A percentile compares a stretch with the other conserved stretches of the same genome.
Evolutionary conservation across 2,888 invertebrate genomes (phyloP).

Genomic region (Ephialtes manifestator): DNA sequence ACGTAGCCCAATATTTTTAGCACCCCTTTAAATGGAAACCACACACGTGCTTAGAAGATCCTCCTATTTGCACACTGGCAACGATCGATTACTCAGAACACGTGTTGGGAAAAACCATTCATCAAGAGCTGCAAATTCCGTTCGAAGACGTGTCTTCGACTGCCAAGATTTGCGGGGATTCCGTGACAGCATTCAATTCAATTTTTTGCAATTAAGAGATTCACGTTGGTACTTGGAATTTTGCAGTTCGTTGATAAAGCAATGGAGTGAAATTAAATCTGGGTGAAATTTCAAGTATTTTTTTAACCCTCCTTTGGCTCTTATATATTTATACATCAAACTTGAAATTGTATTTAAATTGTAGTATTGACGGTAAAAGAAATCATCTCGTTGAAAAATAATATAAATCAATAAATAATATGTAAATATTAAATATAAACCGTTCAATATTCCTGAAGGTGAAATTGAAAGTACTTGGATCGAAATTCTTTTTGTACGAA

Average conservation of each 20-base stretch:
- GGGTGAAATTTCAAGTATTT: too few species aligned
- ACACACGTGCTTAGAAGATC: slow-evolving; percentile 50
- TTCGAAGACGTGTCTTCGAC: not conserved
- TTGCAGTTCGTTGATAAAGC: not conserved
- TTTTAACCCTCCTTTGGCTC: too few species aligned
- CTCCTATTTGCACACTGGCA: slow-evolving; percentile 37
- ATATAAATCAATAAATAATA: too few species aligned
- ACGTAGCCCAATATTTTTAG: slow-evolving; percentile 75
- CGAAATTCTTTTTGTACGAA: too few species aligned
- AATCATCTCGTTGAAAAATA: too few species aligned
- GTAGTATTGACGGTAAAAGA: too few species aligned
- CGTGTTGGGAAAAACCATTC: slow-evolving; percentile 33
- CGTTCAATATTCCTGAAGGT: too few species aligned
- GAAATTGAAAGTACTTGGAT: too few species aligned
- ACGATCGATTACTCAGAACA: slow-evolving; percentile 43
- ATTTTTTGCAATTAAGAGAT: not conserved
- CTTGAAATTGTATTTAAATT: too few species aligned
- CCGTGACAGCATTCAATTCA: not conserved
- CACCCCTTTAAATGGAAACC: slow-evolving; percentile 58
- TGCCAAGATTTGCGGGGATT: slow-evolving; percentile 28
- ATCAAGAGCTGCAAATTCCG: not conserved
- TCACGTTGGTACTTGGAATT: not conserved
- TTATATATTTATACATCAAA: too few species aligned
- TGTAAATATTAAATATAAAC: too few species aligned
- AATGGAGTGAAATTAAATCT: not conserved